A percentile compares a stretch with the other conserved stretches of the same genome.
phyloP scores from a whole-genome alignment of 2,113 vertebrate species.

The Chaetops frenatus region DNA sequence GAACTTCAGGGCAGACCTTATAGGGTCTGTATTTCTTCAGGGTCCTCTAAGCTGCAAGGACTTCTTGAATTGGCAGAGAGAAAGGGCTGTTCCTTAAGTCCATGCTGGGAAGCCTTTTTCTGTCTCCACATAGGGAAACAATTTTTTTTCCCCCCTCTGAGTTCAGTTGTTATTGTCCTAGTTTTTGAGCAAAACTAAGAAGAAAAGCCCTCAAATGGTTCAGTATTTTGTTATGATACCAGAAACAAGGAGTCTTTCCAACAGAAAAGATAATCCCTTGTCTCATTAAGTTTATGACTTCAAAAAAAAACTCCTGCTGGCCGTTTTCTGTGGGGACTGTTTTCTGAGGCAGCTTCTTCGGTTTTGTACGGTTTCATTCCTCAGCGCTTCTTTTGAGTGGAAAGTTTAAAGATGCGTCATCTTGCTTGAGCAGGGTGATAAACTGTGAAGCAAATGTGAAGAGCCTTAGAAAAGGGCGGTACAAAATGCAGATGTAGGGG shows the following conservation, averaged over 20 bases:
- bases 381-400: slow-evolving; percentile 32
- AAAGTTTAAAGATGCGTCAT: slow-evolving; percentile 53
- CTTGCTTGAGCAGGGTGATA: slow-evolving; percentile 9
- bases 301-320: background rate
- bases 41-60: background rate
- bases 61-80: background rate
- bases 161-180: background rate
- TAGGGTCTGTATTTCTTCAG: background rate
- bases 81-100: background rate
- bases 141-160: background rate
- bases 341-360: slow-evolving; percentile 8
- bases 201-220: background rate
- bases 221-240: background rate
- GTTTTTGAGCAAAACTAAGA: background rate
- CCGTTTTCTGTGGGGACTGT: background rate
- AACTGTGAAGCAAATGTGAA: slow-evolving; percentile 41
- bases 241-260: background rate
- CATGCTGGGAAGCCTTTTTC: background rate
- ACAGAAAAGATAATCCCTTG: background rate
- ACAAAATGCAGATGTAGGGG: slow-evolving; percentile 53
- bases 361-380: slow-evolving; percentile 34
- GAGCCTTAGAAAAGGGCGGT: slow-evolving; percentile 34
- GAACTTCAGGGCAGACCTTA: background rate
- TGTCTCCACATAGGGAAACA: background rate
- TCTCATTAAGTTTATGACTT: slow-evolving; percentile 28